A percentile compares a stretch with the other conserved stretches of the same genome.
These are phyloP conservation scores for Halcyon smyrnensis DNA, from an alignment of 2,797 vertebrate genomes.

Conservation along the genomic window DNA sequence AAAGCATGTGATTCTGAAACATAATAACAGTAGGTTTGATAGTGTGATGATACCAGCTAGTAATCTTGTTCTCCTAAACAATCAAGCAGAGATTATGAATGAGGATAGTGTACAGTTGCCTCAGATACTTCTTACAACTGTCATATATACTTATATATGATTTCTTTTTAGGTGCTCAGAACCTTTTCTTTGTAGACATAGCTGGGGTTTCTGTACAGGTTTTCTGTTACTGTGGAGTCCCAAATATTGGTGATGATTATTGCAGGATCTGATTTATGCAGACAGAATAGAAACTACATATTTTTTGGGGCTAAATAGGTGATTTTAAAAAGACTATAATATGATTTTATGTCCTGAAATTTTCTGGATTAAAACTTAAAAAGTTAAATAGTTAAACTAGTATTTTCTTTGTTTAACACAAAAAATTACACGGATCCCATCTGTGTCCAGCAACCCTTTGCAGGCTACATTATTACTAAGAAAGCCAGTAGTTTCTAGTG, in stretches of 20 bases:
- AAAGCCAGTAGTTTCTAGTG: neutral
- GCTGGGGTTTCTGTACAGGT: fast-evolving
- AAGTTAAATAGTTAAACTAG: neutral
- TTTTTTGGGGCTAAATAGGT: neutral
- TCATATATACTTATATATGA: neutral
- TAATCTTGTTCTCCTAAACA: neutral
- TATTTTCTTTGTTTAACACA: neutral
- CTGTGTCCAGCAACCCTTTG: neutral
- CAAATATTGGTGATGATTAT: neutral
- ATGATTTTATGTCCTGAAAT: neutral
- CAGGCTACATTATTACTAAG: neutral
- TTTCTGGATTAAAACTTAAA: neutral
- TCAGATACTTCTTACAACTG: neutral
- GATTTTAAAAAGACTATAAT: neutral
- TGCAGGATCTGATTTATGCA: neutral
- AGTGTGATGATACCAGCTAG: neutral
- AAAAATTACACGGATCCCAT: neutral
- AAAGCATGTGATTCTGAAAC: neutral
- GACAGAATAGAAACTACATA: neutral
- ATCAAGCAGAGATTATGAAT: neutral
- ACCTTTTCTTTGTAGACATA: neutral
- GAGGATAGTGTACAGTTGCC: neutral
- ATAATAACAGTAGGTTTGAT: neutral
- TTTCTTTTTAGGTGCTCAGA: neutral
- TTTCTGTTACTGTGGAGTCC: neutral